These are phyloP conservation scores for Dynastes hyllus DNA, from an alignment of 2,888 invertebrate species.

Conservation along the genomic window DNA sequence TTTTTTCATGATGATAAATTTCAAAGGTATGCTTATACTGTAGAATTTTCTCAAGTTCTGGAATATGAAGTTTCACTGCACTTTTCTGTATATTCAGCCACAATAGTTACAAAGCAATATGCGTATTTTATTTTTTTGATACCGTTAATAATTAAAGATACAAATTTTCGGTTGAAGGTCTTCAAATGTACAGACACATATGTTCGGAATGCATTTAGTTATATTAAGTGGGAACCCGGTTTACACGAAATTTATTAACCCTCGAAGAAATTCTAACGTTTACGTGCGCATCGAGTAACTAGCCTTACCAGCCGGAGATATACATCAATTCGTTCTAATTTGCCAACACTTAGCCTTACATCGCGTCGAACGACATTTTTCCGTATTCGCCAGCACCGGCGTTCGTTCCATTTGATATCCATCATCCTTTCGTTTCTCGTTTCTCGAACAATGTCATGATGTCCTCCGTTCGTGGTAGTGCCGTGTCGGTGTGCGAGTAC, in stretches of 20 bases:
- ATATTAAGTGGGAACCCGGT: no score
- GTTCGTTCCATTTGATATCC: conserved; percentile 24
- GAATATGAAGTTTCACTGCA: no score
- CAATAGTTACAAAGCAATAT: no score
- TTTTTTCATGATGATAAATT: no score
- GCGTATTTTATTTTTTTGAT: no score
- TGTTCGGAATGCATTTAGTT: no score
- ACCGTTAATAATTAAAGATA: no score
- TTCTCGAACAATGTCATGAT: conserved; percentile 37
- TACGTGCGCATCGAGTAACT: background rate
- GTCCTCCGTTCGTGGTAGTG: conserved; percentile 47
- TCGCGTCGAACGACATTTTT: conserved; percentile 18
- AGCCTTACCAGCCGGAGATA: background rate
- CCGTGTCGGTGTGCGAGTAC: conserved; percentile 21
- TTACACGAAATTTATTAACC: conserved; percentile 19
- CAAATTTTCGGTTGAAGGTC: no score
- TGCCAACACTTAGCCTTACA: conserved; percentile 20
- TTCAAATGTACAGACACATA: no score
- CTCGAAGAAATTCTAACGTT: background rate
- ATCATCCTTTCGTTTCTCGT: conserved; percentile 31
- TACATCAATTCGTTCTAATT: conserved; percentile 25
- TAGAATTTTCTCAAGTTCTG: no score
- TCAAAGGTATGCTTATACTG: no score
- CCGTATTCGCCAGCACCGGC: conserved; percentile 7
- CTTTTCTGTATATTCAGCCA: no score